Base-by-base conservation (phyloP, 1,140 invertebrate genomes). In the Calosoma granatense region DNA sequence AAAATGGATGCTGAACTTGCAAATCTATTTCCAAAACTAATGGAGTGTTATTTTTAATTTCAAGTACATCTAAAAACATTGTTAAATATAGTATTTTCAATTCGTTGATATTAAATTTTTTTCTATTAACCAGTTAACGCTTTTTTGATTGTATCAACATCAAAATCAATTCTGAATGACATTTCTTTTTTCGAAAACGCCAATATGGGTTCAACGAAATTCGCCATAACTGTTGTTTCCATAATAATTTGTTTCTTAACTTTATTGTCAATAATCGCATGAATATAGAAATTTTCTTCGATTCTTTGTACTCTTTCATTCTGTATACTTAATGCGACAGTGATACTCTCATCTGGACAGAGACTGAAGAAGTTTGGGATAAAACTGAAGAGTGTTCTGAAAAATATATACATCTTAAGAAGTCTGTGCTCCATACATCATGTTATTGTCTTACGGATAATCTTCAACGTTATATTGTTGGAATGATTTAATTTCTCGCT, bases 1-100 rank as follows among this genome's bases (percentile, higher is more conserved):
- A 60, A 36, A 67, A 67, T 26, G 65, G 65, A 21, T 55, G 20
- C 11, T 67, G 58, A 4, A 61, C 54, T 11, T 22, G 47, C 14
- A 67, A 36, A 22, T 57, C 54, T 22, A 65, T 55, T 20, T 30
- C 19, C 19, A 65, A 47, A 9, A 17, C 17, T 17, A 47, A 17
- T 12, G 41, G 17, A 4, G 41, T 12, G 4, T 11, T 47, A 47
- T 47, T 47, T 9, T 9, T 17, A 12, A 47, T 47, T 47, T 47
- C 17, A 9, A 47, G 9, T 4, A 47, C 15, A 47, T 47, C 41
- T 47, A 17, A 47, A 47, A 47, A 4, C 9, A 47, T 47, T 12
- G 6, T 36, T 36, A 9, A 36, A 9, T 36, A 9, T 36, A 36
- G 26, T 36, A 36, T 36, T n/a, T 36, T 9, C 6, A 36, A 36